A percentile compares a stretch with the other conserved stretches of the same genome.
phyloP scores from a whole-genome alignment of 2,797 vertebrate species.

The Cynopterus sphinx region DNA sequence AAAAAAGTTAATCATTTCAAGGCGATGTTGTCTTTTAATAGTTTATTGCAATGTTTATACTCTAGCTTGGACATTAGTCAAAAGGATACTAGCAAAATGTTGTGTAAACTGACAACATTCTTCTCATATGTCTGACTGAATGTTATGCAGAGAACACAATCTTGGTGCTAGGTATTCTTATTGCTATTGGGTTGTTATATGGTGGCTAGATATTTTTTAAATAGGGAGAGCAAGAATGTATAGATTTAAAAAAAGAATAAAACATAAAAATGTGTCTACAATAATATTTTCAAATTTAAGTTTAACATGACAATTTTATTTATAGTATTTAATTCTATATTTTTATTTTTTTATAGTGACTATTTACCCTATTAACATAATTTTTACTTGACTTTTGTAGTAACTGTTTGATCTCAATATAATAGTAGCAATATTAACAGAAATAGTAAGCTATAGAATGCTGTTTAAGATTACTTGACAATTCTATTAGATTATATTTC shows the following conservation, averaged over 20 bases:
- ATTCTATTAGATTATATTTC: neutral
- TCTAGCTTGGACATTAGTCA: neutral
- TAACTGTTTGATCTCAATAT: neutral
- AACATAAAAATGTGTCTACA: neutral
- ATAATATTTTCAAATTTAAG: neutral
- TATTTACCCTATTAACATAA: neutral
- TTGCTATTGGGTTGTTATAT: neutral
- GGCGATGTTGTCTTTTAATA: neutral
- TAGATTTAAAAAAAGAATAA: neutral
- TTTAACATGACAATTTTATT: neutral
- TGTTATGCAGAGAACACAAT: neutral
- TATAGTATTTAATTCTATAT: neutral
- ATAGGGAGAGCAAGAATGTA: neutral
- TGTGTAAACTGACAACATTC: neutral
- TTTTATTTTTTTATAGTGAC: neutral
- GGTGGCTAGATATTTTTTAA: neutral
- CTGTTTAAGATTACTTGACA: neutral
- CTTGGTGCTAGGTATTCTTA: neutral
- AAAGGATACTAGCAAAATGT: neutral
- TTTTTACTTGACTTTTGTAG: neutral
- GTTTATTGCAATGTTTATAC: neutral
- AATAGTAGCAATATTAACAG: neutral
- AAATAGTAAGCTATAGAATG: neutral
- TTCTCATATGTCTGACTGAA: neutral
- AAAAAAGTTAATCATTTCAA: neutral